These are phyloP conservation scores for Isotomurus palustris DNA, from an alignment of 2,888 invertebrate genomes.

Conservation along the genomic window DNA sequence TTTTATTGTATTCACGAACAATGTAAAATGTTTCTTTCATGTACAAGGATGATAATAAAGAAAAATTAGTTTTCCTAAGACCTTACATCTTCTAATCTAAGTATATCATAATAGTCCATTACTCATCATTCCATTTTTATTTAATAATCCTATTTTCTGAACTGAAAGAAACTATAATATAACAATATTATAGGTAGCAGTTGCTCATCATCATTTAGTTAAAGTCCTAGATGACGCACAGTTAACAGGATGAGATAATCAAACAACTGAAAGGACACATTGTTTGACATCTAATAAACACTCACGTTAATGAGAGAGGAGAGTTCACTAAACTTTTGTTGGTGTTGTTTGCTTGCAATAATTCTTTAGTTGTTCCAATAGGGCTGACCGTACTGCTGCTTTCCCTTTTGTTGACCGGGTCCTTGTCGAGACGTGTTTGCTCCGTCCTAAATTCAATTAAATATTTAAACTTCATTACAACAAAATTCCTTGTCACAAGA, in stretches of 20 bases:
- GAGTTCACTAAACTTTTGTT: conserved; percentile 23
- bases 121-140: no score
- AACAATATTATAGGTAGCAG: conserved; percentile 9
- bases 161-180: neutral
- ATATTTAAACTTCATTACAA: conserved; percentile 1
- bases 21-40: conserved; percentile 31
- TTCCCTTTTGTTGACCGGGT: conserved; percentile 42
- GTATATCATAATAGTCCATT: neutral
- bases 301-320: conserved; percentile 6
- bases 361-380: conserved; percentile 39
- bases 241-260: conserved; percentile 3
- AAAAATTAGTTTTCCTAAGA: conserved; percentile 24
- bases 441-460: conserved; percentile 37
- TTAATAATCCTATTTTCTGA: conserved; percentile 2
- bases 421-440: conserved; percentile 42
- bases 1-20: conserved; percentile 33
- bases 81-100: neutral
- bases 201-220: no score
- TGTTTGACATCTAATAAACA: conserved; percentile 5
- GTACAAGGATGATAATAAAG: conserved; percentile 12
- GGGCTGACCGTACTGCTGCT: conserved; percentile 40
- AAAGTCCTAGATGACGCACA: neutral
- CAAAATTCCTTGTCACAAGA: no score
- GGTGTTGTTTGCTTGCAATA: conserved; percentile 2
- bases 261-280: neutral